Evolutionary conservation across 2,113 vertebrate genomes (phyloP).

Genomic region (Apistogramma diplotaenia): DNA sequence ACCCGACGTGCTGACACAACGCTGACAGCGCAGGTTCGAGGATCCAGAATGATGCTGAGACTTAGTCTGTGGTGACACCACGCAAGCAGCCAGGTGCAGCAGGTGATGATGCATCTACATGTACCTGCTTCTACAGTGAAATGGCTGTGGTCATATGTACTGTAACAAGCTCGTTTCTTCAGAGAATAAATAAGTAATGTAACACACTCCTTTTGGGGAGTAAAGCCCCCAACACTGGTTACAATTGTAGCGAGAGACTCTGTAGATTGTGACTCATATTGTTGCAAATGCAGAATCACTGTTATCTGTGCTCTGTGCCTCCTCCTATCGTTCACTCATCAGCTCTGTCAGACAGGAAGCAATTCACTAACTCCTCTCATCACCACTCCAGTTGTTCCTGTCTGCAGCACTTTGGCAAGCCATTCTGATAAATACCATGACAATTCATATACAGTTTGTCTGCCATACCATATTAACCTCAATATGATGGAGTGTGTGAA

Average conservation of each 20-base stretch:
- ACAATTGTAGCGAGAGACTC: neutral
- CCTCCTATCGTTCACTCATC: slow-evolving; percentile 47
- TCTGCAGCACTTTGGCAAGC: slow-evolving; percentile 33
- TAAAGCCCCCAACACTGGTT: neutral
- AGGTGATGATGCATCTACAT: neutral
- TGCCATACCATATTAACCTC: slow-evolving; percentile 54
- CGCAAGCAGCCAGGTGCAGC: neutral
- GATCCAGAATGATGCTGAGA: too few relatives aligned
- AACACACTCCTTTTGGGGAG: neutral
- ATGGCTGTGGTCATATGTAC: too few relatives aligned
- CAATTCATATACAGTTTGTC: slow-evolving; percentile 32
- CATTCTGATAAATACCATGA: slow-evolving; percentile 60
- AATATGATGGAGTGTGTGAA: slow-evolving; percentile 64
- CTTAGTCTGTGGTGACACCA: neutral
- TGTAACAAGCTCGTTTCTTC: neutral
- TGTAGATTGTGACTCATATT: neutral
- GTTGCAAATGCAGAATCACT: neutral
- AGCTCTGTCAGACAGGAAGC: slow-evolving; percentile 53
- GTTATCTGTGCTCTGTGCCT: slow-evolving; percentile 8
- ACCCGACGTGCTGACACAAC: neutral
- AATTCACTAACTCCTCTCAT: slow-evolving; percentile 64
- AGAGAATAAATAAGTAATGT: neutral
- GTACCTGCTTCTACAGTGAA: too few relatives aligned
- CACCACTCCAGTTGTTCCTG: slow-evolving; percentile 53
- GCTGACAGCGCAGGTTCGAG: too few relatives aligned